Conservation (phyloP, 2,888 invertebrate genomes). For the Peribatodes rhomboidaria region DNA sequence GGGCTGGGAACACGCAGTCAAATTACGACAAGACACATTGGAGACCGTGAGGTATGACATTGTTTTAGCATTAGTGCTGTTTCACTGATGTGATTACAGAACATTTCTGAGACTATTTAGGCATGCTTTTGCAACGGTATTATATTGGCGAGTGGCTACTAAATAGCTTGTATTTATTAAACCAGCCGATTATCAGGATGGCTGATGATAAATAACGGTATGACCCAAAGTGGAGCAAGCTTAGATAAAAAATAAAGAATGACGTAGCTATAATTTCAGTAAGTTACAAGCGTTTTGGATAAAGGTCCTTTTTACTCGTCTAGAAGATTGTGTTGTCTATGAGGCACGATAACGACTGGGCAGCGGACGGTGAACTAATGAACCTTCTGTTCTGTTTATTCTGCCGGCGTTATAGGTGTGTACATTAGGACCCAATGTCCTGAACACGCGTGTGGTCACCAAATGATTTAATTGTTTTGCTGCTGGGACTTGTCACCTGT, state of each 20-base stretch:
- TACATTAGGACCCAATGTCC: conserved; percentile 14
- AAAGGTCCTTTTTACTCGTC: conserved; percentile 3
- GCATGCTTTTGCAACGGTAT: not conserved
- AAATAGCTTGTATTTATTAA: not conserved
- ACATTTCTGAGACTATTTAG: not conserved
- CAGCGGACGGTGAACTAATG: conserved; percentile 24
- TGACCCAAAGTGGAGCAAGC: too few species aligned
- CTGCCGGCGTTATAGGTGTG: conserved; percentile 22
- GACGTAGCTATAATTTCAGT: too few species aligned
- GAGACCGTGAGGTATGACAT: not conserved
- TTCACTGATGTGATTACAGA: conserved; percentile 7
- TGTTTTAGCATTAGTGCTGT: conserved; percentile 7
- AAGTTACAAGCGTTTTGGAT: too few species aligned
- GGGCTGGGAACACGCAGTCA: conserved; percentile 25
- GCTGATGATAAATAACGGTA: too few species aligned
- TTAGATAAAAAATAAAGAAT: too few species aligned
- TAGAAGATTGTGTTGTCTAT: not conserved
- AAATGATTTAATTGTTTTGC: conserved; percentile 43
- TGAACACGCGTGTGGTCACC: conserved; percentile 26
- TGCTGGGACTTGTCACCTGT: not conserved
- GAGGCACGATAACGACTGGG: conserved; percentile 5
- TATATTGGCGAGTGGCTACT: too few species aligned
- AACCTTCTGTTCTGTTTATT: conserved; percentile 30
- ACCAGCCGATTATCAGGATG: not conserved
- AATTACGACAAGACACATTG: conserved; percentile 9